Base-by-base conservation (phyloP, 2,113 vertebrate species). In the Calyptomena viridis region DNA sequence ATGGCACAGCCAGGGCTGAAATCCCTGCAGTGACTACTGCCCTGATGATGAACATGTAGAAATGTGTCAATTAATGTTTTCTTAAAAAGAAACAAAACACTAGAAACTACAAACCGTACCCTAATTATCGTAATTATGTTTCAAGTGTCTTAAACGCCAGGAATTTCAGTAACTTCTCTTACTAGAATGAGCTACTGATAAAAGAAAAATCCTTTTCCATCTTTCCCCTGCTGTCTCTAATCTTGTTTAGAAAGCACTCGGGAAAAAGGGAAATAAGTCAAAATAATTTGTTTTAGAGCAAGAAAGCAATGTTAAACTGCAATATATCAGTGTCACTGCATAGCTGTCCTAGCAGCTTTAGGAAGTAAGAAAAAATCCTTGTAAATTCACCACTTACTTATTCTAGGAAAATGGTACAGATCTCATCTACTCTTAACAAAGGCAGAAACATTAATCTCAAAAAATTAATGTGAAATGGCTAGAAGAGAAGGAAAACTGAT, bases 241-340 rank as follows among this genome's bases (percentile, higher is more conserved):
- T 35, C 59, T 84, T 81, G 23, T 80, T 93, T 67, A 80, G 75
- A 74, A 91, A 83, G 47, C 24, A 74, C 31, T 69, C 39, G 49
- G 40, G 18, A 11, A 86, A 80, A 84, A 22, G 17, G 44, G 5
- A 81, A 84, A 83, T 19, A 83, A 74, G 42, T 59, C 46, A 89
- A 90, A 96, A 77, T 60, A 84, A 84, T 71, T 80, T 83, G 27
- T 80, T 93, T 77, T 79, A 79, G 42, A 90, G 27, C 28, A 92
- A 88, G 63, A 83, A 93, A 85, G 33, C 63, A 88, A 46, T 20
- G 30, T 46, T 6, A 76, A 28, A 69, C 46, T 24, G 25, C 23
- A 83, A 79, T 72, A 85, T 76, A 87, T 88, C 67, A 94, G 39
- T 18, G 24, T 21, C 12, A 3, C 15, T 64, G 20, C 33, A 67